Conservation (phyloP, 2,113 vertebrate genomes). For the Menura novaehollandiae region DNA sequence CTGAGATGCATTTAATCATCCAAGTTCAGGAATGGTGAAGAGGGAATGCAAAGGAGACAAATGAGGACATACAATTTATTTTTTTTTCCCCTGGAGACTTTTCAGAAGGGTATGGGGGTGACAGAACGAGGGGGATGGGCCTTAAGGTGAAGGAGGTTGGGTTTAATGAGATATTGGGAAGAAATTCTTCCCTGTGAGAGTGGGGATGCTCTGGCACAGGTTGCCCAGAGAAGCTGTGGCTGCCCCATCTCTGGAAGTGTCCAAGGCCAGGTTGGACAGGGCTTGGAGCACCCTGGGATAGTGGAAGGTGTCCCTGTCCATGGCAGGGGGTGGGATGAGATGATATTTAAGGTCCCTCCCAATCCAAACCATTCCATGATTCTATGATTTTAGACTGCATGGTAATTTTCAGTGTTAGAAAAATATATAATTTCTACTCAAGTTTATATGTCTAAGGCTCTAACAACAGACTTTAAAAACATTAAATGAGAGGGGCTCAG, state of each 20-base stretch:
- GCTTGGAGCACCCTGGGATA: rapidly evolving
- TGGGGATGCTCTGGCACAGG: background rate
- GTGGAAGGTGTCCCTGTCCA: background rate
- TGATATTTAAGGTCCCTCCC: background rate
- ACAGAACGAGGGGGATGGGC: background rate
- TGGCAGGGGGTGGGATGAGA: background rate
- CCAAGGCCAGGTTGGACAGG: background rate
- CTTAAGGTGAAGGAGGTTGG: too few species aligned
- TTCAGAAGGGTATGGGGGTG: background rate
- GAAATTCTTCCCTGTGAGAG: background rate
- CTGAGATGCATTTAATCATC: background rate
- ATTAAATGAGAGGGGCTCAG: background rate
- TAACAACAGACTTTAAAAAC: background rate
- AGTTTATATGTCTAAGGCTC: rapidly evolving
- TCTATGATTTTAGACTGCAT: rapidly evolving
- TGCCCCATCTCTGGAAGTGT: background rate
- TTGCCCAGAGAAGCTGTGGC: background rate
- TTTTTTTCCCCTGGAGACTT: background rate
- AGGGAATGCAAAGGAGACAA: background rate
- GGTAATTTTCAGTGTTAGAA: background rate
- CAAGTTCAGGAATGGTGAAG: background rate
- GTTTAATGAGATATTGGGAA: background rate
- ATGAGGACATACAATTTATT: background rate
- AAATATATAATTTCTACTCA: rapidly evolving
- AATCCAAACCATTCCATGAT: background rate